Percentiles rank a stretch among this genome's conserved stretches.
Evolutionary conservation across 2,113 vertebrate species (phyloP).

Genomic region (Hymenochirus boettgeri): DNA sequence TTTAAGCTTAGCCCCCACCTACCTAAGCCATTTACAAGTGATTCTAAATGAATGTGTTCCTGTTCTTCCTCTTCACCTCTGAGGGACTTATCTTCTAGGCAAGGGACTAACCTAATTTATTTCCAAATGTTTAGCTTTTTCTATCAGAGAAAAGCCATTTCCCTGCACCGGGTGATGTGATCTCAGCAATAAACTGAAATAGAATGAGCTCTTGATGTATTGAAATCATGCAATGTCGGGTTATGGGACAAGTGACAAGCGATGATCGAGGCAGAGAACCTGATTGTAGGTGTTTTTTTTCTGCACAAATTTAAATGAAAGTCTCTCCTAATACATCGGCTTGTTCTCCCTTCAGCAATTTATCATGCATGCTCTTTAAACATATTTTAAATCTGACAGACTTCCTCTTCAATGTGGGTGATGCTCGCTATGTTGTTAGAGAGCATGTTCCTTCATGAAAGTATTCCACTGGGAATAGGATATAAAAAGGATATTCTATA

Average conservation of each 20-base stretch:
- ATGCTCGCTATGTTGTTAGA: too few species aligned
- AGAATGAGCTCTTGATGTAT: slow-evolving; percentile 12
- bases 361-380: not conserved
- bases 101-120: slow-evolving; percentile 16
- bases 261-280: not conserved
- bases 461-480: too few species aligned
- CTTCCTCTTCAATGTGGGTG: too few species aligned
- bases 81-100: not conserved
- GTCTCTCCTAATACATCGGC: not conserved
- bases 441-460: too few species aligned
- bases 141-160: slow-evolving; percentile 21
- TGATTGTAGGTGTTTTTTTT: not conserved
- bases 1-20: too few species aligned
- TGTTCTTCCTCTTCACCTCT: not conserved
- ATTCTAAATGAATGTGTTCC: not conserved
- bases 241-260: not conserved
- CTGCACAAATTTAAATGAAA: not conserved
- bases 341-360: not conserved
- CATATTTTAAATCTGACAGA: too few species aligned
- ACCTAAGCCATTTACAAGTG: too few species aligned
- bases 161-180: not conserved
- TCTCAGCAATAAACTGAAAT: slow-evolving; percentile 28
- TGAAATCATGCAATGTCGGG: slow-evolving; percentile 10
- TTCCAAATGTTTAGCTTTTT: slow-evolving; percentile 2
- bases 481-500: too few species aligned